These are phyloP conservation scores for Cricetomys ansorgei DNA, from an alignment of 2,113 vertebrate genomes.

Conservation along the genomic window DNA sequence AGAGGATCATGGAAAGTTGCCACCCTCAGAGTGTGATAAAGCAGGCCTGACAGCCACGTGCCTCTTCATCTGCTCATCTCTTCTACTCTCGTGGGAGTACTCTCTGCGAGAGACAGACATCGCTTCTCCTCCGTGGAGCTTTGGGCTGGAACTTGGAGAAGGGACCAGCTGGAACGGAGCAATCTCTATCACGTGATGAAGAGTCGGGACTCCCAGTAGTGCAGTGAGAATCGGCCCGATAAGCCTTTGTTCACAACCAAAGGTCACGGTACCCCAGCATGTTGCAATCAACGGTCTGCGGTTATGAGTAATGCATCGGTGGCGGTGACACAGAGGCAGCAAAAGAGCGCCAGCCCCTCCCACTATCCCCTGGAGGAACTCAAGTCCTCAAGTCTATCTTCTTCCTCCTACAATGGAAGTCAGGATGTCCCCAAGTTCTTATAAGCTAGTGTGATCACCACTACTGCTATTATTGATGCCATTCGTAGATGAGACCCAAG, in stretches of 20 bases:
- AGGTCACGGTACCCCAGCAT: background rate
- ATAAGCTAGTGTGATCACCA: background rate
- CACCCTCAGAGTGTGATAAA: background rate
- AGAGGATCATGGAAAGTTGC: background rate
- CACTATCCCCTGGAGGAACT: background rate
- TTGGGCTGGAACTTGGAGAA: background rate
- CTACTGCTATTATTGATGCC: background rate
- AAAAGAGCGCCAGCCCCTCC: background rate
- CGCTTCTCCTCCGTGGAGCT: background rate
- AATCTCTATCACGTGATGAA: background rate
- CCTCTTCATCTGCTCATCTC: background rate
- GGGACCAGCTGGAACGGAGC: background rate
- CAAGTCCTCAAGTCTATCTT: background rate
- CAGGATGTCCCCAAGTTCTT: background rate
- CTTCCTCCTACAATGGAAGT: background rate
- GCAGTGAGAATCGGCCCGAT: background rate
- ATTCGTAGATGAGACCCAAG: background rate
- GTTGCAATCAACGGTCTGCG: background rate
- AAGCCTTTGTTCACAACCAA: background rate
- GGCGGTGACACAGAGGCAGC: too few relatives aligned
- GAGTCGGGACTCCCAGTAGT: background rate
- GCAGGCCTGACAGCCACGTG: background rate
- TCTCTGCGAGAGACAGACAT: background rate
- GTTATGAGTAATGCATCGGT: background rate
- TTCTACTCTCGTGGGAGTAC: background rate